phyloP scores from a whole-genome alignment of 2,888 invertebrate genomes.

The Amphiduros pacificus region DNA sequence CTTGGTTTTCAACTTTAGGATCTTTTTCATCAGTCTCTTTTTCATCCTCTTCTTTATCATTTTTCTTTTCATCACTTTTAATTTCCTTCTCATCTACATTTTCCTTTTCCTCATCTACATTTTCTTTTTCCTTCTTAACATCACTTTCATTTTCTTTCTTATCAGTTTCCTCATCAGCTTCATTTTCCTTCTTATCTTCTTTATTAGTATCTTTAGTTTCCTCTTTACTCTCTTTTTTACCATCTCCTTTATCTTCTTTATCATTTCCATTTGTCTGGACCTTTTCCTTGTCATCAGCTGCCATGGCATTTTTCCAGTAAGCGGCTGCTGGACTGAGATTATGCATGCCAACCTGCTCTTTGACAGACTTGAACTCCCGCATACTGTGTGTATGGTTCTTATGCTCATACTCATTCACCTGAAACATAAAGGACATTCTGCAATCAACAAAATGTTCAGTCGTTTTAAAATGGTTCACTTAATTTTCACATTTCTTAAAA shows the following conservation, averaged over 20 bases:
- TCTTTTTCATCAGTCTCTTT: not conserved
- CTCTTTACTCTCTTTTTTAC: no score
- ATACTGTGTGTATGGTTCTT: conserved; percentile 30
- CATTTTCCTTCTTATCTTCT: not conserved
- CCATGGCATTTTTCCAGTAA: no score
- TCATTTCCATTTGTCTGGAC: no score
- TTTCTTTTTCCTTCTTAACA: not conserved
- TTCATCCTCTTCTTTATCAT: not conserved
- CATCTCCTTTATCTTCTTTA: no score
- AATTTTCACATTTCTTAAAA: no score
- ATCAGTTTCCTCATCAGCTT: not conserved
- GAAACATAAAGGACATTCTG: conserved; percentile 1
- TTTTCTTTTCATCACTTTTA: not conserved
- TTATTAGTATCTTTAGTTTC: not conserved
- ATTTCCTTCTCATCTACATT: not conserved
- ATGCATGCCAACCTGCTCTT: no score
- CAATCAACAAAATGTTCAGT: no score
- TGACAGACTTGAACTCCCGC: conserved; percentile 27
- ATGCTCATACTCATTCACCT: conserved; percentile 34
- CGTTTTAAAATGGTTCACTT: no score
- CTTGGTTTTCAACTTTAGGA: not conserved
- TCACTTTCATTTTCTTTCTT: not conserved
- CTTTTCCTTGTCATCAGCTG: no score
- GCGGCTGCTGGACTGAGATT: no score
- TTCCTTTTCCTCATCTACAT: not conserved